These are phyloP conservation scores for Suncus etruscus DNA, from an alignment of 2,113 vertebrate species.

Conservation along the genomic window DNA sequence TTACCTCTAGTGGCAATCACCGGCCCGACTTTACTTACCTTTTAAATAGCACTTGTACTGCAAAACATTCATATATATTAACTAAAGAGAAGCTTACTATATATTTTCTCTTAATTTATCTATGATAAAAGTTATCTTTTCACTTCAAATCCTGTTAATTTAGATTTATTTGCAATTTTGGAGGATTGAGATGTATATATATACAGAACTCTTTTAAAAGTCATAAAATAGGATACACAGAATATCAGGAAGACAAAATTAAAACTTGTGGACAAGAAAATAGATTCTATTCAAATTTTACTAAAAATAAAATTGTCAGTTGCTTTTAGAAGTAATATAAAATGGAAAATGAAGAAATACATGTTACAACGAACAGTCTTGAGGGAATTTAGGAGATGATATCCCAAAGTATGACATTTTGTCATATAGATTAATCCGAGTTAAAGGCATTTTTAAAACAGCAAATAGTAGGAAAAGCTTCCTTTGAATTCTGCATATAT, in stretches of 20 bases:
- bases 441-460: not conserved
- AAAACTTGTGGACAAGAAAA: not conserved
- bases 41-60: not conserved
- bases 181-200: not conserved
- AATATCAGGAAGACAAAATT: not conserved
- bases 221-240: not conserved
- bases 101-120: not conserved
- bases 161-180: not conserved
- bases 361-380: not conserved
- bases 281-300: not conserved
- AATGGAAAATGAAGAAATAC: not conserved
- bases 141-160: not conserved
- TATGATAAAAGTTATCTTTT: not conserved
- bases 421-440: not conserved
- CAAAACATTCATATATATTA: not conserved
- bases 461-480: not conserved
- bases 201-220: constrained; percentile 7
- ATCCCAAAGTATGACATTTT: not conserved
- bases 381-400: not conserved
- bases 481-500: not conserved
- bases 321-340: constrained; percentile 6
- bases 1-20: too few relatives aligned
- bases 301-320: not conserved
- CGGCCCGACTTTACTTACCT: not conserved
- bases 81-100: not conserved